Percentiles rank a stretch among this genome's conserved stretches.
phyloP scores from a whole-genome alignment of 2,113 vertebrate genomes.

The Hippocampus abdominalis region DNA sequence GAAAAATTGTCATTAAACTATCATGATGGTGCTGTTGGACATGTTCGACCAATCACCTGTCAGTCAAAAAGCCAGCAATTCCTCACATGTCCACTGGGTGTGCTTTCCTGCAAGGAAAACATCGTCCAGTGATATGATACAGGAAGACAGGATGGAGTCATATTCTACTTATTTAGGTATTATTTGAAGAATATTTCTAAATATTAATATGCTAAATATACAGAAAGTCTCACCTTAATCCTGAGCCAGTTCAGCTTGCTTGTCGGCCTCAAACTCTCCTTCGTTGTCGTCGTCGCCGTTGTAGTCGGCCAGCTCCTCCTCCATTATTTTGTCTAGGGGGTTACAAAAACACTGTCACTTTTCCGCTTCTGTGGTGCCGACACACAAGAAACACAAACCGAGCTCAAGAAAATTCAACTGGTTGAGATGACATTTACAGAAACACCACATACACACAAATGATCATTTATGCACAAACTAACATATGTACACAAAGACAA shows the following conservation, averaged over 20 bases:
- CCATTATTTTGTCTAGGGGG: slow-evolving; percentile 56
- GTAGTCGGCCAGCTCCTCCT: slow-evolving; percentile 76
- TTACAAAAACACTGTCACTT: neutral
- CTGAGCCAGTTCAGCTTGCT: slow-evolving; percentile 81
- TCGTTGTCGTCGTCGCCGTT: slow-evolving; percentile 84
- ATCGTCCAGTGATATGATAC: neutral
- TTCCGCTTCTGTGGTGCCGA: neutral
- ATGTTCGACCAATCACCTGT: neutral
- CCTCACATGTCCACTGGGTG: neutral
- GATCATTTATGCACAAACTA: too few species aligned
- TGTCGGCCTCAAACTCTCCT: slow-evolving; percentile 87
- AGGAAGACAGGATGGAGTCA: neutral
- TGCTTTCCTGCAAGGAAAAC: neutral
- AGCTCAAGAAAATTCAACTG: neutral
- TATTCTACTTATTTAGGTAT: neutral
- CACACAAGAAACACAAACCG: neutral
- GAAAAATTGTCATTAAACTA: neutral
- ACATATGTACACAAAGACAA: too few species aligned
- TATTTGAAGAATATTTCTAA: neutral
- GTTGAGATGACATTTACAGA: too few species aligned
- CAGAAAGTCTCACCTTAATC: slow-evolving; percentile 51
- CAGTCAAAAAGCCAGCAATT: neutral
- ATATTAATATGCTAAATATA: neutral
- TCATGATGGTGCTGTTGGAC: neutral
- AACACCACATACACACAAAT: too few species aligned